These are phyloP conservation scores for Heliangelus exortis DNA, from an alignment of 2,797 vertebrate genomes.

Conservation along the genomic window DNA sequence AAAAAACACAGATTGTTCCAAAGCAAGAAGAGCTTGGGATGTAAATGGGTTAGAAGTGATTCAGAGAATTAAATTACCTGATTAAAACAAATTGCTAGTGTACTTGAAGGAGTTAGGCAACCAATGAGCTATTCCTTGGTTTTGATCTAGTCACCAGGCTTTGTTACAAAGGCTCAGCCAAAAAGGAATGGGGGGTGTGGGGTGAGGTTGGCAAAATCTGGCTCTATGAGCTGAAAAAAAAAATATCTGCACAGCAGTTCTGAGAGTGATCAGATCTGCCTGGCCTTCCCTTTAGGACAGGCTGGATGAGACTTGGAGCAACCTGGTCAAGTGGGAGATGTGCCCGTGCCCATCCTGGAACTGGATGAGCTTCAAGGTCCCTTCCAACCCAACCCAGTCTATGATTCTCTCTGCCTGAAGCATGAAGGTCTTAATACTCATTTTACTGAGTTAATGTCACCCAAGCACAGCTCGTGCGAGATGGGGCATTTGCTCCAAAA, in stretches of 20 bases:
- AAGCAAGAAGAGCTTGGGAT: conserved; percentile 14
- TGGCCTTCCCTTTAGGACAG: background rate
- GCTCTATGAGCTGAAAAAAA: background rate
- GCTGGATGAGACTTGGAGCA: no score
- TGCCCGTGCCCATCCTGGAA: no score
- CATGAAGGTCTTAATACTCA: background rate
- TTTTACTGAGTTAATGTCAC: background rate
- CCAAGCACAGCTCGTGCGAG: background rate
- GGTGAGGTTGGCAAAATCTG: background rate
- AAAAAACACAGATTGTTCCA: conserved; percentile 18
- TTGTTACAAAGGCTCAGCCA: background rate
- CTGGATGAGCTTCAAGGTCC: no score
- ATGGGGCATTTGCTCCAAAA: background rate
- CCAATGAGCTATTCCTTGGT: background rate
- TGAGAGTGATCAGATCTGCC: background rate
- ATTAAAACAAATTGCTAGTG: conserved; percentile 34
- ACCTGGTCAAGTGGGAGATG: no score
- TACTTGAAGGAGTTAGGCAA: conserved; percentile 3
- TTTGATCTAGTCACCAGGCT: background rate
- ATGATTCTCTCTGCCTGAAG: background rate
- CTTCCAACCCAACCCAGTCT: no score
- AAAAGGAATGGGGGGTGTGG: background rate
- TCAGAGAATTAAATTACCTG: conserved; percentile 39
- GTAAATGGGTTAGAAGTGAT: conserved; percentile 32
- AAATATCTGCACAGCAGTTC: background rate